Evolutionary conservation across 2,888 invertebrate species (phyloP), one percentile per base, ranked within the genome.

Genomic region (Tachina grossa): DNA sequence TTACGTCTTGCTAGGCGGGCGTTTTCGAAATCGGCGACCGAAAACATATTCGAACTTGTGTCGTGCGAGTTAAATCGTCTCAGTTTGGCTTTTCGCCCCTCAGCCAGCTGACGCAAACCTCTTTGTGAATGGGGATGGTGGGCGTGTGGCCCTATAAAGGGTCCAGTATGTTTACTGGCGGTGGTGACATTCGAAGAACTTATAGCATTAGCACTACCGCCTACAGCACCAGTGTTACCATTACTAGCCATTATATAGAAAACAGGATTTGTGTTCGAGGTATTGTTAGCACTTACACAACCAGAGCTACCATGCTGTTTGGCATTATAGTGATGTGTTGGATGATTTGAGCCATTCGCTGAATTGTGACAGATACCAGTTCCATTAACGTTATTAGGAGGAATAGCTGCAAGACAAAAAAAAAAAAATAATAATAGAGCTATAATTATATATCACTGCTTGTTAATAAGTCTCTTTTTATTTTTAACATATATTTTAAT

Each of bases 1-100:
- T 93, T 93, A 61, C 93, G 92, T 22, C 93, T 89, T 49, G 92
- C 92, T 77, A 93, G 88, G 53, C 93, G 91, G 55, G 93, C 93
- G 88, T 93, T 92, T 88, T 93, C 93, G 87, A 93, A 93, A 84
- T 93, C 93, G 1, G 92, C 92, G 65, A 93, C 93, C 55, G 93
- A 93, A 89, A 93, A 93, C 93, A 93, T 93, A 88, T 93, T 93
- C 45, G 92, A 91, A 88, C 92, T 93, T 14, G 92, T 92, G 76
- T 93, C 93, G 87, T 93, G 93, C 83, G 93, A 93, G 89, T 93
- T 93, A 82, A 92, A 93, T 49, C 93, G 90, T 78, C 93, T 89
- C 87, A 93, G 84, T 87, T 93, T 93, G 13, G 93, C 91, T 83
- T 93, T 93, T 71, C 92, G 90, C 75, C 91, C 92, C 87, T 92